These are phyloP conservation scores for Stenurella melanura DNA, from an alignment of 2,888 invertebrate genomes.

Conservation along the genomic window DNA sequence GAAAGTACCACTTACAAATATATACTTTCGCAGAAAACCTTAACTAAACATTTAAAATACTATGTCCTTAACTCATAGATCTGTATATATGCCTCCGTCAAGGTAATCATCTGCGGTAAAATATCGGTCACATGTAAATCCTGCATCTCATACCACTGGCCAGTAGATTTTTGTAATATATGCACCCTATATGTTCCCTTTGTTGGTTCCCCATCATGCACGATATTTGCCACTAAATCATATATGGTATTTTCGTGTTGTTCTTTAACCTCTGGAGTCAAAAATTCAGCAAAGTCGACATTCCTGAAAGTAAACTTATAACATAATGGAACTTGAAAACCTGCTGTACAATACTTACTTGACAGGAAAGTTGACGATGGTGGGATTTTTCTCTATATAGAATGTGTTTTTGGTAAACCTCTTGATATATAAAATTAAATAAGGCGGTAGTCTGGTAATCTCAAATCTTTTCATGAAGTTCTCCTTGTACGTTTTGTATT, in stretches of 20 bases:
- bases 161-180: conserved; percentile 90
- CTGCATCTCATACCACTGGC: conserved; percentile 90
- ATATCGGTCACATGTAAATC: conserved; percentile 99
- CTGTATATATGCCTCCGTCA: conserved; percentile 99
- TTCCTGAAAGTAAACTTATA: conserved; percentile 79
- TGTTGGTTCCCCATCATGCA: conserved; percentile 97
- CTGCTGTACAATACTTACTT: conserved; percentile 84
- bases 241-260: conserved; percentile 90
- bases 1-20: background rate
- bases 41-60: conserved; percentile 22
- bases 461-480: conserved; percentile 98
- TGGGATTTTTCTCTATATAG: conserved; percentile 99
- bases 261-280: conserved; percentile 88
- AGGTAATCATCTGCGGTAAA: conserved; percentile 98
- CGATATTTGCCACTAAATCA: conserved; percentile 98
- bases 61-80: conserved; percentile 78
- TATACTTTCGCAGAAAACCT: background rate
- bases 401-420: conserved; percentile 99
- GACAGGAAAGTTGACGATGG: conserved; percentile 99
- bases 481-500: conserved; percentile 99
- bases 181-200: conserved; percentile 97
- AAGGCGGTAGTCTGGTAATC: conserved; percentile 94
- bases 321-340: conserved; percentile 26
- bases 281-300: conserved; percentile 96
- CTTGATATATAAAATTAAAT: conserved; percentile 96